Evolutionary conservation across 2,113 vertebrate genomes (phyloP).

Genomic region (Fukomys damarensis): DNA sequence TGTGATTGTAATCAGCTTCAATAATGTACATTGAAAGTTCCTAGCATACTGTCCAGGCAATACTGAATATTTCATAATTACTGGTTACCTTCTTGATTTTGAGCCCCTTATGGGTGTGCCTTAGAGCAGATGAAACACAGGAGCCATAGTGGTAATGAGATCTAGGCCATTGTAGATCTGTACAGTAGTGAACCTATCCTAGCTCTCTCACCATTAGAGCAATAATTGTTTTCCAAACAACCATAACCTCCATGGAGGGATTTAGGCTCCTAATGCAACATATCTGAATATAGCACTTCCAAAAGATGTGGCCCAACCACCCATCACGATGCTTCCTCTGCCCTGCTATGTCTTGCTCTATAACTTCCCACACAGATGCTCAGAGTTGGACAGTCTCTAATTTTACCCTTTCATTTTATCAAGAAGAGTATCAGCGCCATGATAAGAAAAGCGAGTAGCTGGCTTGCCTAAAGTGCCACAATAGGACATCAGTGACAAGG

Average conservation of each 20-base stretch:
- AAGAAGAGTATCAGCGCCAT: conserved; percentile 24
- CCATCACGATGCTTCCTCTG: neutral
- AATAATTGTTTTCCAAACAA: conserved; percentile 28
- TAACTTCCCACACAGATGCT: neutral
- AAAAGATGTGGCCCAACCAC: neutral
- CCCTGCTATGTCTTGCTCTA: neutral
- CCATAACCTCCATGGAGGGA: neutral
- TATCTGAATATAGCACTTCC: neutral
- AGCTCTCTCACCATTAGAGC: neutral
- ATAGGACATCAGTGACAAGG: conserved; percentile 18
- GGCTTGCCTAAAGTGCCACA: neutral
- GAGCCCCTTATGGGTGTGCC: fast-evolving
- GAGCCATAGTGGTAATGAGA: neutral
- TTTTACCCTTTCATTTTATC: conserved; percentile 36
- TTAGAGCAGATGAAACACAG: neutral
- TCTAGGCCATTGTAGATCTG: neutral
- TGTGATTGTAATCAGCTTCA: neutral
- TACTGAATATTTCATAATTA: neutral
- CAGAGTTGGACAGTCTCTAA: neutral
- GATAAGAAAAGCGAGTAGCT: conserved; percentile 21
- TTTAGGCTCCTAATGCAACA: neutral
- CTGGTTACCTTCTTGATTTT: conserved; percentile 7
- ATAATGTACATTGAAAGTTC: neutral
- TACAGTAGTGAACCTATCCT: neutral
- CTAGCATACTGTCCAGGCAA: neutral